Percentiles rank a stretch among this genome's conserved stretches.
Evolutionary conservation across 2,888 invertebrate genomes (phyloP).

Genomic region (Polietes domitor): DNA sequence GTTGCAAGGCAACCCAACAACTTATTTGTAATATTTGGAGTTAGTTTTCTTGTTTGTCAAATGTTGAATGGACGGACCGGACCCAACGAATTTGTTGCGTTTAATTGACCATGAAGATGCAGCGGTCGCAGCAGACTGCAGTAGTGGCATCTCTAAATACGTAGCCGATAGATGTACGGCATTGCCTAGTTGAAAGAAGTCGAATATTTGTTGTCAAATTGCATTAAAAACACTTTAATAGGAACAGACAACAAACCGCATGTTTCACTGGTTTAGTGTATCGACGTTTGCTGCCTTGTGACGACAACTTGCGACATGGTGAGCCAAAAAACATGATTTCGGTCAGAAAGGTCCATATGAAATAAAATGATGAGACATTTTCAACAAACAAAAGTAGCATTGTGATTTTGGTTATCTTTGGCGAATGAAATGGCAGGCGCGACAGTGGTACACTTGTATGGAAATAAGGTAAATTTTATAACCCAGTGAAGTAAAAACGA

Average conservation of each 20-base stretch:
- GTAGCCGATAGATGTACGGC: not conserved
- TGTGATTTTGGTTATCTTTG: not conserved
- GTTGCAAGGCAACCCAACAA: not conserved
- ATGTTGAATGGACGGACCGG: slow-evolving; percentile 6
- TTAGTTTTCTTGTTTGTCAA: slow-evolving; percentile 1
- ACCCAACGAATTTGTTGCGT: slow-evolving; percentile 36
- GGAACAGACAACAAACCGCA: slow-evolving; percentile 10
- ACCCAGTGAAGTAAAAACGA: no score
- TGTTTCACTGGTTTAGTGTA: not conserved
- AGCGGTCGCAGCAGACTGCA: not conserved
- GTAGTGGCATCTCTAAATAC: not conserved
- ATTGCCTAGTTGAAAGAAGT: not conserved
- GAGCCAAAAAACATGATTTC: slow-evolving; percentile 5
- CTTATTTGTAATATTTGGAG: slow-evolving; percentile 14
- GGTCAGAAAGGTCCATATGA: not conserved
- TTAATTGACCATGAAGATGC: slow-evolving; percentile 48
- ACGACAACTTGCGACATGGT: slow-evolving; percentile 8
- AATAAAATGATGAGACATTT: slow-evolving; percentile 10
- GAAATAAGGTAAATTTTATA: no score
- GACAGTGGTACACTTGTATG: not conserved
- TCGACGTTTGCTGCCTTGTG: not conserved
- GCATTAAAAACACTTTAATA: slow-evolving; percentile 36
- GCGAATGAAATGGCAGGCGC: not conserved
- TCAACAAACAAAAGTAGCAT: not conserved
- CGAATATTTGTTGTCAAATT: slow-evolving; percentile 27